These are phyloP conservation scores for Porites lobata DNA, from an alignment of 92 coral and sea anemone genomes.

Conservation along the genomic window DNA sequence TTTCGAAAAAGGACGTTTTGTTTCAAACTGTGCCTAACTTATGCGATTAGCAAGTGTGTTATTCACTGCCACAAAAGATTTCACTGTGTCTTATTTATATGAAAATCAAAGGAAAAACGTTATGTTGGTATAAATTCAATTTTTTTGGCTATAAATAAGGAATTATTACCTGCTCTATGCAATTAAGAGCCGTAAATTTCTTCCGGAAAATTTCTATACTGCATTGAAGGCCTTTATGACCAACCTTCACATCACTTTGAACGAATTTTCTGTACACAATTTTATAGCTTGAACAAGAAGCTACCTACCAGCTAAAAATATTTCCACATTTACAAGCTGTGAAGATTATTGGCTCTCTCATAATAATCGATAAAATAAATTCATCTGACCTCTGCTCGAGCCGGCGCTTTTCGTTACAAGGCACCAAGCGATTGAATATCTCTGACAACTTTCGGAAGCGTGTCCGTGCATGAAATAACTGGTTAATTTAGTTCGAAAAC, in stretches of 20 bases:
- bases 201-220: background rate
- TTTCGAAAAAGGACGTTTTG: background rate
- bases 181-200: background rate
- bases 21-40: background rate
- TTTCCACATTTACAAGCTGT: background rate
- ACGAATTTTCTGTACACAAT: background rate
- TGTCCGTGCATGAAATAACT: no score
- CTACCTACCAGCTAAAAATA: background rate
- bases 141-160: constrained; percentile 14
- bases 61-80: background rate
- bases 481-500: no score
- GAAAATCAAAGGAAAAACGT: background rate
- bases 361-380: no score
- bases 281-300: background rate
- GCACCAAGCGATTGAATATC: no score
- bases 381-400: no score
- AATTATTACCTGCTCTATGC: background rate
- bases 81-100: background rate
- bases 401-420: no score
- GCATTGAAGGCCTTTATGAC: background rate
- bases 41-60: background rate
- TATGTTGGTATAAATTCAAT: background rate
- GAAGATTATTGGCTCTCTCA: background rate
- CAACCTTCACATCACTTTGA: background rate
- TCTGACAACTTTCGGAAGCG: no score